phyloP scores from a whole-genome alignment of 2,888 invertebrate species.

The Leptinotarsa tumamoca region DNA sequence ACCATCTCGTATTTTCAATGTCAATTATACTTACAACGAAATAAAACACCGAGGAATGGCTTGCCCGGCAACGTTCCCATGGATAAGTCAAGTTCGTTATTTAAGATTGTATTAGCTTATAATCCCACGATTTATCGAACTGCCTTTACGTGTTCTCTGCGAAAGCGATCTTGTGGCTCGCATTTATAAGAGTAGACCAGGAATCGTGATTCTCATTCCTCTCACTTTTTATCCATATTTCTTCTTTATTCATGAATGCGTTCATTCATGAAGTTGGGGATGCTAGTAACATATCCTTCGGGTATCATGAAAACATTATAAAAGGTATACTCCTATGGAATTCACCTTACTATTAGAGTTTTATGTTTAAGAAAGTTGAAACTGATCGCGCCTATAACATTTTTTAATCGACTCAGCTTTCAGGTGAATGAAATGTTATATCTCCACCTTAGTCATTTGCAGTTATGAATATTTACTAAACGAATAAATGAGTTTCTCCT shows the following conservation, averaged over 20 bases:
- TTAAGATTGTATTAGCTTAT: slow-evolving; percentile 33
- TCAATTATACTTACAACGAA: not conserved
- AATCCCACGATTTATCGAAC: slow-evolving; percentile 35
- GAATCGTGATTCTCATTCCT: slow-evolving; percentile 33
- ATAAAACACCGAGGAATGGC: not conserved
- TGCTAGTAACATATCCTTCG: not conserved
- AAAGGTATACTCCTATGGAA: too few species aligned
- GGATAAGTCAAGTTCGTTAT: slow-evolving; percentile 32
- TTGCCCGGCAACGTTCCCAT: slow-evolving; percentile 22
- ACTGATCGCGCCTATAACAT: too few species aligned
- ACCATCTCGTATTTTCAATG: not conserved
- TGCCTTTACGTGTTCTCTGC: slow-evolving; percentile 18
- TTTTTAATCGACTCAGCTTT: too few species aligned
- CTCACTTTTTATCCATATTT: slow-evolving; percentile 20
- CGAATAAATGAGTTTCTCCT: too few species aligned
- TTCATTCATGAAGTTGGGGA: slow-evolving; percentile 5
- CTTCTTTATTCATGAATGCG: slow-evolving; percentile 28
- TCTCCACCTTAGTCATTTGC: too few species aligned
- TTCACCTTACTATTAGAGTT: too few species aligned
- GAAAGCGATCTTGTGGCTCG: slow-evolving; percentile 27
- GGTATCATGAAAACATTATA: not conserved
- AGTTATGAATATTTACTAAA: too few species aligned
- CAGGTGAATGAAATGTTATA: too few species aligned
- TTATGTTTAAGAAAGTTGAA: too few species aligned
- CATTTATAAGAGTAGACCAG: slow-evolving; percentile 16